Evolutionary conservation across 2,888 invertebrate genomes (phyloP).

Genomic region (Diarsia rubi): DNA sequence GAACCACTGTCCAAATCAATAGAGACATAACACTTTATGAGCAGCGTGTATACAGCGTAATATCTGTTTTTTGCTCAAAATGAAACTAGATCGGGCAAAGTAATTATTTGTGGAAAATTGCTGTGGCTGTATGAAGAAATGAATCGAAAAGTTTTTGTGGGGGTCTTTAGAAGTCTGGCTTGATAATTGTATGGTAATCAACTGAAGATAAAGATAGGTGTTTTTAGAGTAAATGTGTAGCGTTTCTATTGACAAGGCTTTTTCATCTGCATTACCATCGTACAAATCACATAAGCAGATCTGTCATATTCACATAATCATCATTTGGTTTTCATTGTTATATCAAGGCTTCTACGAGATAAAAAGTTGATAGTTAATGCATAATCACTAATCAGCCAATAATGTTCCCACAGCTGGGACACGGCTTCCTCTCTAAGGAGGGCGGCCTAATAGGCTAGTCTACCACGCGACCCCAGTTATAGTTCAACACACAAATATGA

Average conservation of each 20-base stretch:
- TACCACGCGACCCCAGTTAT: not conserved
- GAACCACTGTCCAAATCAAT: constrained; percentile 44
- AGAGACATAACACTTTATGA: constrained; percentile 61
- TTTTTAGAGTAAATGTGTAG: not conserved
- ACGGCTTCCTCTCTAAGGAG: no score
- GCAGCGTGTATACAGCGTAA: constrained; percentile 44
- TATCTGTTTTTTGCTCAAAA: constrained; percentile 49
- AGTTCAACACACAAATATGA: not conserved
- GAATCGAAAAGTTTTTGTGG: constrained; percentile 29
- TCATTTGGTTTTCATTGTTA: not conserved
- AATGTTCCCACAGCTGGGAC: no score
- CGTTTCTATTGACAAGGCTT: not conserved
- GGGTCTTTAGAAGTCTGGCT: not conserved
- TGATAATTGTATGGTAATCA: constrained; percentile 23
- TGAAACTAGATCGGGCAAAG: constrained; percentile 50
- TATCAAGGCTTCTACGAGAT: not conserved
- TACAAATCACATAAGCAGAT: not conserved
- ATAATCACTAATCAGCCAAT: no score
- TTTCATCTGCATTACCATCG: rapidly evolving
- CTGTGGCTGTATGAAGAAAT: constrained; percentile 20
- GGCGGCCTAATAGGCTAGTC: no score
- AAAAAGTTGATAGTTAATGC: not conserved
- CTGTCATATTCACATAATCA: not conserved
- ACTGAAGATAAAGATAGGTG: constrained; percentile 4
- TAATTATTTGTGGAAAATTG: constrained; percentile 57